These are phyloP conservation scores for Zosterops hypoxanthus DNA, from an alignment of 2,113 vertebrate species.

Conservation along the genomic window DNA sequence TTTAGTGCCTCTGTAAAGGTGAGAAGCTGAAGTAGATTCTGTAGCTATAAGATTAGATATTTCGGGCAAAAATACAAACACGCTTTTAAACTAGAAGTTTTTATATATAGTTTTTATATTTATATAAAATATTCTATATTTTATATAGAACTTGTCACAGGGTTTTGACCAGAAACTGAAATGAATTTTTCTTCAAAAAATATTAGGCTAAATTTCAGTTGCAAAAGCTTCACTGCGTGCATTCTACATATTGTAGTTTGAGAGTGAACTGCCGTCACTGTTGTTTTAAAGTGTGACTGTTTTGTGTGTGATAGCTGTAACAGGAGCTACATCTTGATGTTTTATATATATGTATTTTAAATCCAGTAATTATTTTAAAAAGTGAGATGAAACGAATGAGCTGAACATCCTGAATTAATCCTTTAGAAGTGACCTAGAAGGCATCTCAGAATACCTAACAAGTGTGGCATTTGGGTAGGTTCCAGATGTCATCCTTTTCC, in stretches of 20 bases:
- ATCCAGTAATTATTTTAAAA: background rate
- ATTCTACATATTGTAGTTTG: background rate
- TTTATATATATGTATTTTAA: background rate
- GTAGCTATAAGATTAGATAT: background rate
- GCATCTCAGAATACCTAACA: background rate
- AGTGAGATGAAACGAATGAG: background rate
- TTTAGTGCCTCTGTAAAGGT: background rate
- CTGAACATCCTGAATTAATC: background rate
- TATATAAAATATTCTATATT: background rate
- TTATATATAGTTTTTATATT: too few relatives aligned
- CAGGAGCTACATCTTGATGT: background rate
- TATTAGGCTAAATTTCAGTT: background rate
- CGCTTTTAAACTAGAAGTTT: background rate
- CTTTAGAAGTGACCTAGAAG: background rate
- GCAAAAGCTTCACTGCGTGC: background rate
- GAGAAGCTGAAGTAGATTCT: background rate
- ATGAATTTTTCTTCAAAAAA: background rate
- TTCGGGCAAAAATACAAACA: background rate
- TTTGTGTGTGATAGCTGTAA: background rate
- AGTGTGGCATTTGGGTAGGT: too few relatives aligned
- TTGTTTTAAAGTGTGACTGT: background rate
- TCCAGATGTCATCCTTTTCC: background rate
- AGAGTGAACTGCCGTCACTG: background rate
- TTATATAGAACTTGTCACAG: background rate
- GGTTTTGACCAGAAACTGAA: background rate